Evolutionary conservation across 2,113 vertebrate genomes (phyloP).

Genomic region (Naja naja): DNA sequence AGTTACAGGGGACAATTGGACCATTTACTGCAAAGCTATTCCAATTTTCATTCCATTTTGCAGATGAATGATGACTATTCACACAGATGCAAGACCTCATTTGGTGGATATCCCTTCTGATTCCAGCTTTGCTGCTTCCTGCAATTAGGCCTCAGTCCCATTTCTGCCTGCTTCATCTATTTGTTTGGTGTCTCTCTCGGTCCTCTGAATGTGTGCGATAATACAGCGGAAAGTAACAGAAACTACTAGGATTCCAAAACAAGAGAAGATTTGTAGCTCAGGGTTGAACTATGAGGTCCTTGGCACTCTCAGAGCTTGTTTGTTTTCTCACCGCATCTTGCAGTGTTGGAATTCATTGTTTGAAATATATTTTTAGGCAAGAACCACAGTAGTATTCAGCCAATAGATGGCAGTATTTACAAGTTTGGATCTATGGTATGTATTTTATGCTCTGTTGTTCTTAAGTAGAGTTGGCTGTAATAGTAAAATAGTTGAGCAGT

Average conservation of each 20-base stretch:
- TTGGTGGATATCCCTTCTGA: too few relatives aligned
- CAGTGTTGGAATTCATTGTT: too few relatives aligned
- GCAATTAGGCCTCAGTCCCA: background rate
- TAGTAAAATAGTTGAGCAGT: too few relatives aligned
- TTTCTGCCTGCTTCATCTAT: background rate
- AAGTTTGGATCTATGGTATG: too few relatives aligned
- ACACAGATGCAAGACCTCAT: background rate
- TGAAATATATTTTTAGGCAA: too few relatives aligned
- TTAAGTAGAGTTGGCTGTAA: too few relatives aligned
- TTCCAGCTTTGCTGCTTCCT: background rate
- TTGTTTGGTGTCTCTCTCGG: background rate
- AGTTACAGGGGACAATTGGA: background rate
- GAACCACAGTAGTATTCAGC: too few relatives aligned
- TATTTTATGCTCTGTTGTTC: too few relatives aligned
- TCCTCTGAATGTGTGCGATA: background rate
- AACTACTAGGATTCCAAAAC: background rate
- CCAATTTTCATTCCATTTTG: background rate
- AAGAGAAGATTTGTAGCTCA: background rate
- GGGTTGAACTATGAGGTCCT: background rate
- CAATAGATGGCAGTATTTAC: too few relatives aligned
- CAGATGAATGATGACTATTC: background rate
- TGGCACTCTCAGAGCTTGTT: background rate
- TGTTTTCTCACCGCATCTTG: background rate
- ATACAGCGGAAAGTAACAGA: background rate
- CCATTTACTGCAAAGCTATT: background rate